Percentiles rank a stretch among this genome's conserved stretches.
These are phyloP conservation scores for Caerostris extrusa DNA, from an alignment of 1,140 invertebrate species.

Conservation along the genomic window DNA sequence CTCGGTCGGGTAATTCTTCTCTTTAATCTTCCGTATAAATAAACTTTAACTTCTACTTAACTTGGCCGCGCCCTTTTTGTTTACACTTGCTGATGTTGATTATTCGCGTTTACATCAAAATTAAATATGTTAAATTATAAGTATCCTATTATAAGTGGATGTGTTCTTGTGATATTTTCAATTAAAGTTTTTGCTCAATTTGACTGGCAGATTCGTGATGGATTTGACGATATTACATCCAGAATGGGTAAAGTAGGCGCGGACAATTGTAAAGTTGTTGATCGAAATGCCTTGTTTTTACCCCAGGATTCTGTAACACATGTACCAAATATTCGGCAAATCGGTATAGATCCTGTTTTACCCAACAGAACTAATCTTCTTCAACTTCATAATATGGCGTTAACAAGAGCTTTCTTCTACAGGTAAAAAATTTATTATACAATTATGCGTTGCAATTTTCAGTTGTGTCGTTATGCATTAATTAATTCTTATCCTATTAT, in stretches of 20 bases:
- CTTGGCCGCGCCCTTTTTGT: constrained; percentile 72
- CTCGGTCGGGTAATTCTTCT: no score
- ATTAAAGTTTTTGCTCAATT: constrained; percentile 86
- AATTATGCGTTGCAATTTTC: not conserved
- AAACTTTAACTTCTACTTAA: constrained; percentile 38
- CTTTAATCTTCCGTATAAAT: not conserved
- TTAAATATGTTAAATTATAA: constrained; percentile 45
- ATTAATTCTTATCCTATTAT: not conserved
- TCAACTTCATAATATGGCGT: constrained; percentile 97
- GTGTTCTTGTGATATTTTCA: constrained; percentile 61
- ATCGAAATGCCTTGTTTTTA: constrained; percentile 91
- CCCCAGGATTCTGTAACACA: constrained; percentile 93
- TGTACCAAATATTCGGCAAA: constrained; percentile 95
- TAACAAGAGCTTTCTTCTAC: constrained; percentile 97
- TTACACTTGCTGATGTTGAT: constrained; percentile 50
- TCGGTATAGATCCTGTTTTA: constrained; percentile 97
- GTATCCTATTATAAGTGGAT: not conserved
- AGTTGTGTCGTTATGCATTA: not conserved
- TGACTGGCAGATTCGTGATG: constrained; percentile 93
- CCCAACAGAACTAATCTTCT: constrained; percentile 95
- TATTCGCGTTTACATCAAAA: not conserved
- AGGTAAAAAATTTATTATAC: constrained; percentile 79
- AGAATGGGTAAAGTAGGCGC: constrained; percentile 89
- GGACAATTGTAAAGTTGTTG: constrained; percentile 94
- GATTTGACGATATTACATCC: constrained; percentile 92